Conservation (phyloP, 1,140 invertebrate genomes). For the Pseudomyrmex dendroicus region DNA sequence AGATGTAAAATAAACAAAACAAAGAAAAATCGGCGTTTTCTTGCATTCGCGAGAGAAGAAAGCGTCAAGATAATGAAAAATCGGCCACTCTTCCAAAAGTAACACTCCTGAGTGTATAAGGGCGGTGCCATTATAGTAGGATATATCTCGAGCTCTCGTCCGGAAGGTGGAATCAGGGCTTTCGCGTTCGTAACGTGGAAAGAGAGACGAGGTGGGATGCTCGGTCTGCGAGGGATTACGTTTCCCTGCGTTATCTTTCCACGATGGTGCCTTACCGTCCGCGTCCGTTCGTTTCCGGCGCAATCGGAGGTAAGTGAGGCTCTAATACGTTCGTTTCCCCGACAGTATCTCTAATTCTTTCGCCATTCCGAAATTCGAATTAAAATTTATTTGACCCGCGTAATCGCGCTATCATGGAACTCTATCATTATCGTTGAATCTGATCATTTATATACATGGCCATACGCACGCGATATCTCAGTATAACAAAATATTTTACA, state of each 20-base stretch:
- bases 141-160: slow-evolving; percentile 57
- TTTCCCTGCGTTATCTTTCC: slow-evolving; percentile 69
- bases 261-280: slow-evolving; percentile 67
- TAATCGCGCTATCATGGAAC: not conserved
- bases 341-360: slow-evolving; percentile 63
- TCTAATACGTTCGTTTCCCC: slow-evolving; percentile 70
- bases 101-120: slow-evolving; percentile 54
- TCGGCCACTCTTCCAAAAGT: slow-evolving; percentile 21
- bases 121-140: slow-evolving; percentile 49
- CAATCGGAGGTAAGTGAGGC: slow-evolving; percentile 70
- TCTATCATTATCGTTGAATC: slow-evolving; percentile 4
- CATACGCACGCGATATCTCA: not conserved
- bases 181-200: slow-evolving; percentile 71
- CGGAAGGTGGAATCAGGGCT: slow-evolving; percentile 70
- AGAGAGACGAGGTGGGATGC: slow-evolving; percentile 54
- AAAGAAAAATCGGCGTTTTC: not conserved
- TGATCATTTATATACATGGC: not conserved
- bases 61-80: slow-evolving; percentile 51
- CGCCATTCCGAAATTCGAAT: slow-evolving; percentile 49
- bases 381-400: slow-evolving; percentile 34
- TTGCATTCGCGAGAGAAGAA: not conserved
- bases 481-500: not conserved
- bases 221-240: slow-evolving; percentile 68
- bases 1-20: slow-evolving; percentile 9
- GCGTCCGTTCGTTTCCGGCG: slow-evolving; percentile 71